Evolutionary conservation across 2,797 vertebrate genomes (phyloP), one percentile per base, ranked within the genome.

Genomic region (Eulemur coronatus): DNA sequence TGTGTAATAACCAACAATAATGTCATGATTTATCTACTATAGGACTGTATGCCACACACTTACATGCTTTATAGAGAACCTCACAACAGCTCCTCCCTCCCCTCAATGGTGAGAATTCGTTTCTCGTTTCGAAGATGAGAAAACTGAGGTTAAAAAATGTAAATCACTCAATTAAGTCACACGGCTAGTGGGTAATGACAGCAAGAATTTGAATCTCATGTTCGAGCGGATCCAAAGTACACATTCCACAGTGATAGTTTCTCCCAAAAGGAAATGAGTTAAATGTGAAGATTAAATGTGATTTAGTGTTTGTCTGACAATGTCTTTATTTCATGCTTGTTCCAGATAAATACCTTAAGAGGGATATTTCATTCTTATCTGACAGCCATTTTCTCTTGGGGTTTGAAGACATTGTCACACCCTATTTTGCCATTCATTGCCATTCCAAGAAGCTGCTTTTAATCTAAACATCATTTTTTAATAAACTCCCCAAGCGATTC

Each of bases 271-370:
- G 61, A 24, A 48, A 76, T 65, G 43, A 76, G 38, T 84, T 86
- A 75, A 85, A 57, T 65, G 11, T 82, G 75, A 92, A 95, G 91
- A 41, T 73, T 89, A 91, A 94, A 59, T 80, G 18, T 72, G 33
- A 65, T 50, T 72, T 76, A 90, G 59, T 63, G 8, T 80, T 94
- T 92, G 38, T 70, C 65, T 78, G 61, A 78, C 75, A 59, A 80
- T 50, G 26, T 57, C 14, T 90, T 80, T 88, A 84, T 22, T 79
- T 35, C 2, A 57, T 70, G 33, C 80, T 87, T 43, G 17, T 33
- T 84, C 57, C 85, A 15, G 26, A 91, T 69, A 88, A 84, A 85
- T 14, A 79, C 22, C 12, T 84, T 63, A 85, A 35, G 30, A 95
- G 35, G 57, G 8, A 48, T 78, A 52, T 76, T 95, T 24, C 92